Evolutionary conservation across 1,140 invertebrate genomes (phyloP).

Genomic region (Anoplophora glabripennis): DNA sequence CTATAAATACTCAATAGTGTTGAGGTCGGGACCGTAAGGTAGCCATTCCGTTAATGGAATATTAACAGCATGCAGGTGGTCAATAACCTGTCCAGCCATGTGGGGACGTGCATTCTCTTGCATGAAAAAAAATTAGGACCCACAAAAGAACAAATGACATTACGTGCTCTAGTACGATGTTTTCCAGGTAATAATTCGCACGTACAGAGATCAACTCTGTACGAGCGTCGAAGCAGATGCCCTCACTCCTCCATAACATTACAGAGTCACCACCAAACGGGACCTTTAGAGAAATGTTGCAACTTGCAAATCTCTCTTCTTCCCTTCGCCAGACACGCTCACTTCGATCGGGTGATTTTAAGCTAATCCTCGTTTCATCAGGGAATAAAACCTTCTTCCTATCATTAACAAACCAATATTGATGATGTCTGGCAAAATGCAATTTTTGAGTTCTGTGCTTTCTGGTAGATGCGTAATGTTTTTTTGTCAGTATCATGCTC

Average conservation of each 20-base stretch:
- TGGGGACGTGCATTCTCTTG: background rate
- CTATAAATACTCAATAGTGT: background rate
- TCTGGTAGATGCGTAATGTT: too few species aligned
- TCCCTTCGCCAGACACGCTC: constrained; percentile 13
- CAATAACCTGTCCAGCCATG: background rate
- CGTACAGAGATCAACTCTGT: constrained; percentile 12
- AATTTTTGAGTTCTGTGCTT: background rate
- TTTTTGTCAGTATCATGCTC: too few species aligned
- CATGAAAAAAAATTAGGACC: too few species aligned
- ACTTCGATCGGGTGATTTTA: constrained; percentile 13
- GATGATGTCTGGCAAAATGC: too few species aligned
- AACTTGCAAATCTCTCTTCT: constrained; percentile 24
- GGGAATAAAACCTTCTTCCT: constrained; percentile 14
- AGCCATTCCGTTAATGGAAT: background rate
- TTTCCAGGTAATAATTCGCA: too few species aligned
- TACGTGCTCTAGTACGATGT: too few species aligned
- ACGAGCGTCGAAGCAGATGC: background rate
- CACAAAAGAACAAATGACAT: too few species aligned
- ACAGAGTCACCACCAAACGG: too few species aligned
- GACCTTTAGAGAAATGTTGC: too few species aligned
- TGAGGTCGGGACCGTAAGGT: background rate
- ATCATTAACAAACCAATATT: constrained; percentile 12
- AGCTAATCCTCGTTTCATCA: constrained; percentile 10
- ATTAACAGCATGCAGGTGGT: background rate
- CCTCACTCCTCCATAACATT: constrained; percentile 12